A percentile compares a stretch with the other conserved stretches of the same genome.
These are phyloP conservation scores for Carassius carassius DNA, from an alignment of 2,113 vertebrate species.

Conservation along the genomic window DNA sequence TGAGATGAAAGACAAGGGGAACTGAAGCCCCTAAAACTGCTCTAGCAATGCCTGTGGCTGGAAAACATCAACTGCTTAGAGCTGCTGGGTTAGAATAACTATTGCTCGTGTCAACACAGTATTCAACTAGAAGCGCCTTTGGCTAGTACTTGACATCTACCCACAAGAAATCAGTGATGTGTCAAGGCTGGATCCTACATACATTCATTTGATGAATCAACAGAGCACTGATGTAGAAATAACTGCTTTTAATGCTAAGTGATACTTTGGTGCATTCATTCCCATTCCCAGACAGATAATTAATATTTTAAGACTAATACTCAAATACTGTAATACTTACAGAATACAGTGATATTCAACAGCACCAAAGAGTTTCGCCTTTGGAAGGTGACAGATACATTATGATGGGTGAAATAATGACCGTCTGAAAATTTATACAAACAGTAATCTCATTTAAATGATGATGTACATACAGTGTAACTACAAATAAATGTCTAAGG, in stretches of 20 bases:
- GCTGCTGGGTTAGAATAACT: conserved; percentile 25
- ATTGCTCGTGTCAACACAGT: conserved; percentile 35
- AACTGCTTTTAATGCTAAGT: conserved; percentile 33
- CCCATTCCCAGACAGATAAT: conserved; percentile 30
- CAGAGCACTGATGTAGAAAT: conserved; percentile 27
- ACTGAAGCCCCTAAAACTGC: neutral
- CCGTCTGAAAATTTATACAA: neutral
- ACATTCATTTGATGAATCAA: conserved; percentile 30
- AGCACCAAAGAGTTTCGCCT: neutral
- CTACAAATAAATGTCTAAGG: conserved; percentile 20
- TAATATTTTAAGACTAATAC: neutral
- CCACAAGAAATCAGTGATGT: conserved; percentile 15
- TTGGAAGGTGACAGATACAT: neutral
- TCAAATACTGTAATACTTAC: neutral
- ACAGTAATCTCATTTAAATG: neutral
- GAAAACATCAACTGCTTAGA: conserved; percentile 24
- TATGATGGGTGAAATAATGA: neutral
- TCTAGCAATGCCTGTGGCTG: neutral
- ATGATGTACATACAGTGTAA: neutral
- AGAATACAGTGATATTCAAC: neutral
- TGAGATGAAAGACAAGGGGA: neutral
- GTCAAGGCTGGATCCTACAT: conserved; percentile 24
- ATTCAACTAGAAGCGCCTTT: conserved; percentile 9
- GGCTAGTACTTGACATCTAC: conserved; percentile 41
- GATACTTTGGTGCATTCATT: conserved; percentile 20